Evolutionary conservation across 2,888 invertebrate genomes (phyloP), one percentile per base, ranked within the genome.

Genomic region (Oscheius sp.): DNA sequence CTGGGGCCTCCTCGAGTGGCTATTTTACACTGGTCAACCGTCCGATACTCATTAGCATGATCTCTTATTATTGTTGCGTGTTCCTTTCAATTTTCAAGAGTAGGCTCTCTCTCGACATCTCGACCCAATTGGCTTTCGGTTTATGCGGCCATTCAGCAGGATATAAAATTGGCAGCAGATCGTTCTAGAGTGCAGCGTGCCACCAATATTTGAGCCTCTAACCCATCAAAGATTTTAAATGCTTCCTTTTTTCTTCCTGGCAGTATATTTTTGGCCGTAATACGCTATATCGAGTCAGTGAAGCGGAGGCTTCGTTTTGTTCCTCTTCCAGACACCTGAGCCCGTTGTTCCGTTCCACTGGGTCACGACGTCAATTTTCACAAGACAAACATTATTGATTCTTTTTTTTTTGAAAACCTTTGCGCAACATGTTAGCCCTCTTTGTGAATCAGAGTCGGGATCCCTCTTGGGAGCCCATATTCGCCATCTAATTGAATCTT

Each of bases 391-490:
- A 48, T 48, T 63, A 63, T 63, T 48, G 63, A 63, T 63, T 48
- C 63, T 63, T 48, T 50, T 63, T 32, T 47, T 47, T 47, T 13
- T 47, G 47, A 63, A 21, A 63, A 63, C 47, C 47, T 63, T 63
- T 48, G 48, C 42, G 63, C 63, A 63, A 63, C 63, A 63, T 50
- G 42, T 33, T 33, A 11, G 66, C 55, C 68, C 68, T 68, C 68
- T 68, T 68, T 53, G 68, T 68, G 68, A 68, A 68, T 68, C 68
- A 68, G 68, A 55, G 68, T 42, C 35, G 68, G 42, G 68, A 68
- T 55, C 55, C 68, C 68, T 68, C 68, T 68, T 55, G 68, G 55
- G 68, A 68, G 63, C 68, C 68, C 68, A 68, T 68, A 55, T 68
- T 68, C 68, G 68, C 53, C 55, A 35, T 68, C 68, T 68, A 68